phyloP scores from a whole-genome alignment of 2,888 invertebrate genomes.

The Lycophotia porphyrea region DNA sequence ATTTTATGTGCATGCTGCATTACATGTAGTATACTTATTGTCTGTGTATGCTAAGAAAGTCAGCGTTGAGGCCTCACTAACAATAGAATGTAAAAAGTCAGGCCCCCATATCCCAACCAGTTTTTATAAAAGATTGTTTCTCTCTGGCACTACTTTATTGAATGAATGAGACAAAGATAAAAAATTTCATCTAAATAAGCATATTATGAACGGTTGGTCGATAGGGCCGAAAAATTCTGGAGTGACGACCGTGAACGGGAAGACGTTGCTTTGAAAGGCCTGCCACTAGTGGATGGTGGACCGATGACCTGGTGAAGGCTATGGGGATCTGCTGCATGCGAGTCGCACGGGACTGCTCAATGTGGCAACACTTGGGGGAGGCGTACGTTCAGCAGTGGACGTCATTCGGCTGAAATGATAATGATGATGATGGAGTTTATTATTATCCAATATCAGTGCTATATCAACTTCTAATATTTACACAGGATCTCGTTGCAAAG shows the following conservation, averaged over 20 bases:
- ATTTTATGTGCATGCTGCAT: background rate
- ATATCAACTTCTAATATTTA: background rate
- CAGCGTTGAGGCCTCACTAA: background rate
- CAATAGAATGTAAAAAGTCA: background rate
- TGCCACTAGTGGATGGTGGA: too few relatives aligned
- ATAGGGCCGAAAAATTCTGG: too few relatives aligned
- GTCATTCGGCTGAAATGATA: too few relatives aligned
- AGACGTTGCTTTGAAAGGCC: too few relatives aligned
- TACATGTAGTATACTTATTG: background rate
- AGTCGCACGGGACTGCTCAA: too few relatives aligned
- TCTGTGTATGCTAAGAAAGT: background rate
- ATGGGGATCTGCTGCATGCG: too few relatives aligned
- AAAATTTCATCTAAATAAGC: background rate
- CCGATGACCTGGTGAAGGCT: too few relatives aligned
- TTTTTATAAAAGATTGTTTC: background rate
- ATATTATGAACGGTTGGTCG: too few relatives aligned
- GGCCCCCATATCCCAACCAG: background rate
- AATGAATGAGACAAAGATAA: background rate
- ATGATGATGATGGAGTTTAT: too few relatives aligned
- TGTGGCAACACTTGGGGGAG: too few relatives aligned
- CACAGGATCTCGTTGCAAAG: constrained; percentile 91
- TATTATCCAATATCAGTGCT: background rate
- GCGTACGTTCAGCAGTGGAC: too few relatives aligned
- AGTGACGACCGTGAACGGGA: too few relatives aligned
- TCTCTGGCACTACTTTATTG: background rate